Percentiles rank a stretch among this genome's conserved stretches.
Evolutionary conservation across 2,797 vertebrate genomes (phyloP).

Genomic region (Micropoecilia bifurca): DNA sequence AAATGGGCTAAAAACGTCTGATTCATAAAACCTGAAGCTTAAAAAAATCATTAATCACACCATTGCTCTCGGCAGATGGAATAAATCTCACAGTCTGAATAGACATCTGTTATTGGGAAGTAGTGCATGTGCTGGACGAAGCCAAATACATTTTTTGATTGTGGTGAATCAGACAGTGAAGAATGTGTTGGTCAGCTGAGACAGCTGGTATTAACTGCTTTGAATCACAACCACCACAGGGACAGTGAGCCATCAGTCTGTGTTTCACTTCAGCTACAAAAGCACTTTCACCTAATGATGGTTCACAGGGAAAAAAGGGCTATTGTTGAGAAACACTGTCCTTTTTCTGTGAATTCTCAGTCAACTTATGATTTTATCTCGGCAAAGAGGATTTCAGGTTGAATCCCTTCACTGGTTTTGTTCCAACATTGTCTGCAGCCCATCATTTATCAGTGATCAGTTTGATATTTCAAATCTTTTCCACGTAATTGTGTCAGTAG

Average conservation of each 20-base stretch:
- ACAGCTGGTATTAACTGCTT: conserved; percentile 57
- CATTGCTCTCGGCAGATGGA: conserved; percentile 40
- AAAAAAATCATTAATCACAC: conserved; percentile 24
- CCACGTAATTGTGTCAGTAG: neutral
- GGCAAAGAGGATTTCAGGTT: neutral
- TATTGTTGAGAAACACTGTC: neutral
- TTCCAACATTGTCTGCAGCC: neutral
- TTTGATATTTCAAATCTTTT: neutral
- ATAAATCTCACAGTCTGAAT: conserved; percentile 36
- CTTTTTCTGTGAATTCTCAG: neutral
- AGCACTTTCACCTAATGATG: conserved; percentile 15
- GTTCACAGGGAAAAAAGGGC: neutral
- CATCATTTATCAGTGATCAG: neutral
- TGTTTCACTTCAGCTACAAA: conserved; percentile 15
- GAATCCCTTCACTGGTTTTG: neutral
- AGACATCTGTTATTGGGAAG: conserved; percentile 56
- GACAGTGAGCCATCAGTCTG: conserved; percentile 53
- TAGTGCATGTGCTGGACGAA: conserved; percentile 42
- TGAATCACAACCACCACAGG: conserved; percentile 41
- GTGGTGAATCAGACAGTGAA: conserved; percentile 59
- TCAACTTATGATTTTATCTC: neutral
- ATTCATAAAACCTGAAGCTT: conserved; percentile 1
- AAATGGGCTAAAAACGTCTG: conserved; percentile 14
- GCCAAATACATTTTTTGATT: conserved; percentile 37
- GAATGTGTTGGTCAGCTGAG: conserved; percentile 58